phyloP scores from a whole-genome alignment of 1,140 invertebrate genomes.

The Drosophila nikananu region DNA sequence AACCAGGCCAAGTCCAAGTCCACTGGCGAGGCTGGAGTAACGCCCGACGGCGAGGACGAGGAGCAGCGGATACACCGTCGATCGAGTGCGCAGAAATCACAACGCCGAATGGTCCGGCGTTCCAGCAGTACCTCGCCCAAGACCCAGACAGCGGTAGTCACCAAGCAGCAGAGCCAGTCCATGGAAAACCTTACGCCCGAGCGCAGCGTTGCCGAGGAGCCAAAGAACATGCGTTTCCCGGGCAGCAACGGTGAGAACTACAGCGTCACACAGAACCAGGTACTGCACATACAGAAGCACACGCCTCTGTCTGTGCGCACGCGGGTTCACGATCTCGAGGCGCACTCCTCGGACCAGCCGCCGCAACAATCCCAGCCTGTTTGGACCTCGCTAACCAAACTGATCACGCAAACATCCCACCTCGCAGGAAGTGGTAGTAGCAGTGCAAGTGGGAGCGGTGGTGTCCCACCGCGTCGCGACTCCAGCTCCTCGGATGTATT shows the following conservation, averaged over 20 bases:
- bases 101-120: constrained; percentile 74
- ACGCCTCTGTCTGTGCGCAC: constrained; percentile 80
- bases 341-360: constrained; percentile 58
- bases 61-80: constrained; percentile 73
- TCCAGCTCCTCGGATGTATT: constrained; percentile 87
- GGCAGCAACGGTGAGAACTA: constrained; percentile 94
- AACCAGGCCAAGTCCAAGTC: constrained; percentile 85
- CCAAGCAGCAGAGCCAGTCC: constrained; percentile 86
- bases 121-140: constrained; percentile 83
- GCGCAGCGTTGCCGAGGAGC: constrained; percentile 85
- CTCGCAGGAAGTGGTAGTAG: constrained; percentile 18
- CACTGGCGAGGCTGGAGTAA: constrained; percentile 28
- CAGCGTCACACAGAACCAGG: constrained; percentile 95
- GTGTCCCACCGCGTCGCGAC: constrained; percentile 39
- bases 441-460: background rate
- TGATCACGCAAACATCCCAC: constrained; percentile 78
- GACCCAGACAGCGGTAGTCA: constrained; percentile 77
- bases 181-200: constrained; percentile 88
- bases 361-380: constrained; percentile 85
- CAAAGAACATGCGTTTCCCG: constrained; percentile 92
- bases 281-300: constrained; percentile 90
- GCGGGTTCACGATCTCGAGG: constrained; percentile 80
- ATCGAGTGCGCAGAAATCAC: constrained; percentile 61
- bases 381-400: constrained; percentile 86
- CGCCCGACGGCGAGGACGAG: constrained; percentile 34